Evolutionary conservation across 2,888 invertebrate genomes (phyloP), one percentile per base, ranked within the genome.

Genomic region (Pogonocherus hispidulus): DNA sequence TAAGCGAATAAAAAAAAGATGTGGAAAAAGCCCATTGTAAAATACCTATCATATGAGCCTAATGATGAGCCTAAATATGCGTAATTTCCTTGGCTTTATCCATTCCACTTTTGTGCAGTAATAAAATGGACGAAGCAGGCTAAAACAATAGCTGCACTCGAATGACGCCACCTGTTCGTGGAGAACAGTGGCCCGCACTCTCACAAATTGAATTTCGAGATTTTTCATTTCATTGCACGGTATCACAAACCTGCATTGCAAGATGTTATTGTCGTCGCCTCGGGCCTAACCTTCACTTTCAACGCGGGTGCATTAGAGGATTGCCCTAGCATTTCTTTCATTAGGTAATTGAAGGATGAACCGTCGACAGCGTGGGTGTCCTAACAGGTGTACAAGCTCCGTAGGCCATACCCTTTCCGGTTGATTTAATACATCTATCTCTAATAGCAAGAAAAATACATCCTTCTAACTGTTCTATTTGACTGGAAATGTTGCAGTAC

Each of bases 311-410:
- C 56, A 64, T 64, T 49, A 64, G 56, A 55, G 23, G 47, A 64
- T 55, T 55, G 49, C 56, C 37, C n/a, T n/a, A n/a, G 64, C 56
- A 55, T 64, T 64, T 64, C 64, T 64, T 64, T 47, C 64, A 64
- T 64, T 64, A 64, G 64, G 47, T 64, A 64, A 64, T 64, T 64
- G 64, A 51, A 56, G 27, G 64, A 46, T 41, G 32, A 32, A 27
- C 32, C 16, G 57, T 20, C 44, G 57, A 46, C 23, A 8, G 57
- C 44, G 57, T 57, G 57, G 57, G 57, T 22, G 23, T 20, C 23
- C 22, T 23, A 46, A 57, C 57, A 57, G 57, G 57, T 57, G 44
- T 22, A 44, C 44, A 57, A 23, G 44, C n/a, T n/a, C n/a, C n/a
- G n/a, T n/a, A n/a, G n/a, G n/a, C n/a, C n/a, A n/a, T n/a, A 9